Evolutionary conservation across 2,797 vertebrate species (phyloP).

Genomic region (Sphenopsis melanotis): DNA sequence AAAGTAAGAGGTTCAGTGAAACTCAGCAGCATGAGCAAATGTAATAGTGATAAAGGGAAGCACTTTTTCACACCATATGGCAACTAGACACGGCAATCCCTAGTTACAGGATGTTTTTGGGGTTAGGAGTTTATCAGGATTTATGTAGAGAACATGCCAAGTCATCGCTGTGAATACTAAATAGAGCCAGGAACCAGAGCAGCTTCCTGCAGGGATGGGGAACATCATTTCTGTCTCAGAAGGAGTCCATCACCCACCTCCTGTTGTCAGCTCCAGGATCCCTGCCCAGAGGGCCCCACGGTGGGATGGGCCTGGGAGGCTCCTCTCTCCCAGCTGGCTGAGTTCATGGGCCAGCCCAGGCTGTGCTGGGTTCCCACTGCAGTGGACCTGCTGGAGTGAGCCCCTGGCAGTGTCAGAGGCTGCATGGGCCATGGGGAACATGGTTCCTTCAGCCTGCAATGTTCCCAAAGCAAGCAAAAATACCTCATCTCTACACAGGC

Average conservation of each 20-base stretch:
- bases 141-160: background rate
- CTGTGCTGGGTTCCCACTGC: background rate
- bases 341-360: accelerated
- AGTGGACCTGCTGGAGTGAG: accelerated
- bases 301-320: background rate
- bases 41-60: background rate
- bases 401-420: background rate
- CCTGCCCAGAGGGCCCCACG: background rate
- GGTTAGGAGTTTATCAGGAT: conserved; percentile 49
- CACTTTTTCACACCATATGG: conserved; percentile 12
- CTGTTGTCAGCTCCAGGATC: background rate
- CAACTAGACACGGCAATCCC: background rate
- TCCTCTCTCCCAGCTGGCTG: background rate
- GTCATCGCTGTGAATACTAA: background rate
- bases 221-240: background rate
- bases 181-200: conserved; percentile 1
- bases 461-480: background rate
- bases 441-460: background rate
- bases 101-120: conserved; percentile 18
- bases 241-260: background rate
- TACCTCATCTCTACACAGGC: background rate
- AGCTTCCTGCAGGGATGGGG: background rate
- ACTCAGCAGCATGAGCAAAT: background rate
- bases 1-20: background rate
- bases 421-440: accelerated